Conservation (phyloP, 2,797 vertebrate species). For the Hippoglossus hippoglossus region DNA sequence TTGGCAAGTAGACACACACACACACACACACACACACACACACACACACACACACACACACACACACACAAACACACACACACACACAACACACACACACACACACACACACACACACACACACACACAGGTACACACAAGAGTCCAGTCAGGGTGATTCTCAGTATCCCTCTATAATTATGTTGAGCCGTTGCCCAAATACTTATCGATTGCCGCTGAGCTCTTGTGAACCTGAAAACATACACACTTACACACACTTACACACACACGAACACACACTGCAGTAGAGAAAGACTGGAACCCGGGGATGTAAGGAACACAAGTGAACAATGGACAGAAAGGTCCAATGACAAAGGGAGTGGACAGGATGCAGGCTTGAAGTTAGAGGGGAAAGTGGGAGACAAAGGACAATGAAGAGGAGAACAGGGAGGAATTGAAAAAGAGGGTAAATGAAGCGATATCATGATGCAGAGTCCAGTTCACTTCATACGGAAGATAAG, state of each 20-base stretch:
- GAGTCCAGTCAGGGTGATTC: slow-evolving; percentile 51
- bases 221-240: slow-evolving; percentile 54
- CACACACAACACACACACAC: too few species aligned
- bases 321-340: too few species aligned
- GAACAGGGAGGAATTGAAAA: background rate
- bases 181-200: slow-evolving; percentile 76
- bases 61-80: background rate
- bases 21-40: too few species aligned
- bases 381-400: too few species aligned
- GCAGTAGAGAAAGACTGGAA: slow-evolving; percentile 33
- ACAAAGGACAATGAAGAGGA: too few species aligned
- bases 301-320: too few species aligned
- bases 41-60: too few species aligned
- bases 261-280: slow-evolving; percentile 39
- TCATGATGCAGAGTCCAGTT: background rate
- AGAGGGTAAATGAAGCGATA: background rate
- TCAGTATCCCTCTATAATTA: slow-evolving; percentile 74
- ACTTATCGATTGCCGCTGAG: slow-evolving; percentile 70
- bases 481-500: background rate
- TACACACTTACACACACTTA: slow-evolving; percentile 12
- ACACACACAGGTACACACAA: slow-evolving; percentile 4
- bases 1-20: slow-evolving; percentile 26
- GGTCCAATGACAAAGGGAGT: too few species aligned
- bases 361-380: too few species aligned
- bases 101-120: too few species aligned